phyloP scores from a whole-genome alignment of 2,888 invertebrate species.

The Lycocerus yunnanus region DNA sequence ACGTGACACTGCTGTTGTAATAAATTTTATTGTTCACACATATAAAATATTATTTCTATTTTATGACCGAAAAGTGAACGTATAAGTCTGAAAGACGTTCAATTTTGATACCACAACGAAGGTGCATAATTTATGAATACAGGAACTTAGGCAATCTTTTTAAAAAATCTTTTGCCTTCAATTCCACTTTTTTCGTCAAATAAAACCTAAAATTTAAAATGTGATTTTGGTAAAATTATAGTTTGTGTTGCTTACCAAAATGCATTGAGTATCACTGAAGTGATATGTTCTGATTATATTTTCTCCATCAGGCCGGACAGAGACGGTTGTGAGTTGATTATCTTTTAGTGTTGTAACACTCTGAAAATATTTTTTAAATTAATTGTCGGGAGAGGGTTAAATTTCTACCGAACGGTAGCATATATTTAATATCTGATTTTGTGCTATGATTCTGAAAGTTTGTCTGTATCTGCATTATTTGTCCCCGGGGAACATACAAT shows the following conservation, averaged over 20 bases:
- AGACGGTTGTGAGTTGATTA: conserved; percentile 57
- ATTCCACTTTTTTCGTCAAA: conserved; percentile 59
- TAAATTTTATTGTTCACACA: neutral
- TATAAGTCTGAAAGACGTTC: no score
- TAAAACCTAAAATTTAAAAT: conserved; percentile 59
- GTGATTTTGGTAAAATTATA: neutral
- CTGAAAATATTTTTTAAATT: conserved; percentile 48
- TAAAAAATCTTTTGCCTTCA: conserved; percentile 63
- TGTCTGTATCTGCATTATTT: no score
- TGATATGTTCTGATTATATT: conserved; percentile 55
- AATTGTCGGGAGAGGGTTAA: no score
- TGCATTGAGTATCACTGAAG: conserved; percentile 48
- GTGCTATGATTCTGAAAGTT: no score
- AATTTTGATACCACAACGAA: no score
- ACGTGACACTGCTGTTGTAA: no score
- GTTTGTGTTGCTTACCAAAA: conserved; percentile 42
- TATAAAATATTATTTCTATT: no score
- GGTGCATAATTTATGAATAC: no score
- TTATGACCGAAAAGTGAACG: no score
- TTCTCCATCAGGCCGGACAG: conserved; percentile 50
- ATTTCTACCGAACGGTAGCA: no score
- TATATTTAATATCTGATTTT: no score
- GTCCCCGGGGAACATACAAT: no score
- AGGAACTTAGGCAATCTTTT: conserved; percentile 47
- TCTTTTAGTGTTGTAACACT: conserved; percentile 61